Evolutionary conservation across 2,113 vertebrate genomes (phyloP).

Genomic region (Oreochromis tanganicae): DNA sequence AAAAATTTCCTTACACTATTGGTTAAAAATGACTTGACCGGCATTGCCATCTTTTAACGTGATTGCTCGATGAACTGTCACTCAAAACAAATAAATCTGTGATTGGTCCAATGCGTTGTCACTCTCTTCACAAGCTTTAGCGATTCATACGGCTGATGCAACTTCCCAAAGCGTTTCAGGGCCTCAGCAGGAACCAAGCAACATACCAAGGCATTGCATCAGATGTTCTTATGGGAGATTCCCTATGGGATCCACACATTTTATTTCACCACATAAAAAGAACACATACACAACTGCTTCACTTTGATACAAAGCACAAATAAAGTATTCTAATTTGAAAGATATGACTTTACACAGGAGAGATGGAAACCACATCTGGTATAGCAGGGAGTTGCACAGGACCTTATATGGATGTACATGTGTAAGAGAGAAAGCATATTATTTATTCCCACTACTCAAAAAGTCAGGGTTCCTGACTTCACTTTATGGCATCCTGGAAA

Average conservation of each 20-base stretch:
- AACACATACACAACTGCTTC: background rate
- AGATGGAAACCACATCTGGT: background rate
- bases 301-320: background rate
- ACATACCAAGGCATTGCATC: constrained; percentile 58
- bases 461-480: background rate
- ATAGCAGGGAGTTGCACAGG: background rate
- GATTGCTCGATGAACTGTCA: constrained; percentile 9
- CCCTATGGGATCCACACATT: background rate
- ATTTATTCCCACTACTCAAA: background rate
- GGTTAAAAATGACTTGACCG: background rate
- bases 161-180: constrained; percentile 56
- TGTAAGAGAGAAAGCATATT: background rate
- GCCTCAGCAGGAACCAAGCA: background rate
- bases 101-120: constrained; percentile 33
- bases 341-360: background rate
- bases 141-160: constrained; percentile 67
- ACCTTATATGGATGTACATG: background rate
- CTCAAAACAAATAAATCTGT: background rate
- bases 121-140: background rate
- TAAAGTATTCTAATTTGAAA: background rate
- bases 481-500: background rate
- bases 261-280: background rate
- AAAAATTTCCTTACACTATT: background rate
- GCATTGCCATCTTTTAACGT: fast-evolving
- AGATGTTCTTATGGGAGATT: background rate